phyloP scores from a whole-genome alignment of 2,797 vertebrate genomes.

The Sebastes diploproa region DNA sequence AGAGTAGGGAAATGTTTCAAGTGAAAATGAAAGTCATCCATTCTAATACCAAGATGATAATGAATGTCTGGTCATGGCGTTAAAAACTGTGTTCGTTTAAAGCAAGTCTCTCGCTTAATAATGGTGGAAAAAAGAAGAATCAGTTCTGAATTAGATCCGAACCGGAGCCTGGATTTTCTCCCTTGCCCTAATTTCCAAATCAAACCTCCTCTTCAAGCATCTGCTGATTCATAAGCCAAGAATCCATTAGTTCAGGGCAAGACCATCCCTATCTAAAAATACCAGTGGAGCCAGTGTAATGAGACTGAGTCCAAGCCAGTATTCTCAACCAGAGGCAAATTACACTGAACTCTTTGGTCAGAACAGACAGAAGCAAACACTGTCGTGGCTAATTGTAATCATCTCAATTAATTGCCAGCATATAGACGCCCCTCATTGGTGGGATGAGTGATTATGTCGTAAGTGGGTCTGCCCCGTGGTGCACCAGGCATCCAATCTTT shows the following conservation, averaged over 20 bases:
- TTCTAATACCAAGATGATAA: background rate
- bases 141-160: background rate
- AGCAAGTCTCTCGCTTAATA: background rate
- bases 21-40: background rate
- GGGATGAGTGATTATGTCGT: constrained; percentile 69
- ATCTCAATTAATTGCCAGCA: constrained; percentile 70
- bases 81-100: background rate
- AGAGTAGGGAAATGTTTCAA: background rate
- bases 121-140: background rate
- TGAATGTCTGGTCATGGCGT: background rate
- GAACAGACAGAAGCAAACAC: constrained; percentile 57
- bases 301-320: constrained; percentile 46
- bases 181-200: constrained; percentile 34
- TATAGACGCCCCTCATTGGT: constrained; percentile 60
- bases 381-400: constrained; percentile 66
- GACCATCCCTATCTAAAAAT: constrained; percentile 44
- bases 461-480: constrained; percentile 71
- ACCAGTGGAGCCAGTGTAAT: constrained; percentile 34
- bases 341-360: constrained; percentile 55
- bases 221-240: constrained; percentile 49
- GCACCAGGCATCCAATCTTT: constrained; percentile 69
- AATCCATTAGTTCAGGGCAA: constrained; percentile 46
- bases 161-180: constrained; percentile 1
- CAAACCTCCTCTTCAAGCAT: constrained; percentile 31
- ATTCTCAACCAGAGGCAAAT: constrained; percentile 48